phyloP scores from a whole-genome alignment of 2,113 vertebrate genomes.

The Zosterops borbonicus region DNA sequence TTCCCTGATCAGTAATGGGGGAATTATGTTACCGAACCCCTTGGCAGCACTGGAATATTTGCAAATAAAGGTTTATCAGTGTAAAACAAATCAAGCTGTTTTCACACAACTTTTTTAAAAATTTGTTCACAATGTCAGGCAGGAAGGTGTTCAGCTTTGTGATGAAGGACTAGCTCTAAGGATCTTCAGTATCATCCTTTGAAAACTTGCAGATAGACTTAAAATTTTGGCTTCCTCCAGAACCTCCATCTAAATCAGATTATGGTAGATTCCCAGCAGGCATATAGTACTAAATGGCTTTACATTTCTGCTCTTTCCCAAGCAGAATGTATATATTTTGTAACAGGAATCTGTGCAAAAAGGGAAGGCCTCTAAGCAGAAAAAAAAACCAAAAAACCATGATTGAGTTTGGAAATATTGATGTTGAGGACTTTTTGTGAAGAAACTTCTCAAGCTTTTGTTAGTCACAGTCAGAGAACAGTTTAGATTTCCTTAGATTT shows the following conservation, averaged over 20 bases:
- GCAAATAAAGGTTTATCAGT: background rate
- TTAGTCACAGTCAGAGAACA: background rate
- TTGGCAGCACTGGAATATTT: background rate
- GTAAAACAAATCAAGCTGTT: background rate
- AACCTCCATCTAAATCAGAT: background rate
- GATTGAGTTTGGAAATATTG: background rate
- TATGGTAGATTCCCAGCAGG: background rate
- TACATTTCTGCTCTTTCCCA: background rate
- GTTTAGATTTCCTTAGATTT: background rate
- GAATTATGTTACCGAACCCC: fast-evolving
- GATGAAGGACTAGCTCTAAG: background rate
- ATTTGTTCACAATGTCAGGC: background rate
- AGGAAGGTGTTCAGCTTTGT: background rate
- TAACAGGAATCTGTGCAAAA: background rate
- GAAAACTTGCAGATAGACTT: background rate
- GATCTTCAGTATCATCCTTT: background rate
- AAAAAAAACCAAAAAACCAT: background rate
- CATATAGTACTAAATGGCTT: background rate
- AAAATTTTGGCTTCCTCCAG: background rate
- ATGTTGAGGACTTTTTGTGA: background rate
- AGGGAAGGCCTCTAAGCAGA: background rate
- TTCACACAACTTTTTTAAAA: background rate
- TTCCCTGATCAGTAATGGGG: background rate
- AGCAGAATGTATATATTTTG: background rate
- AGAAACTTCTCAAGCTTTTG: background rate